Evolutionary conservation across 2,797 vertebrate species (phyloP).

Genomic region (Apogon talboti): DNA sequence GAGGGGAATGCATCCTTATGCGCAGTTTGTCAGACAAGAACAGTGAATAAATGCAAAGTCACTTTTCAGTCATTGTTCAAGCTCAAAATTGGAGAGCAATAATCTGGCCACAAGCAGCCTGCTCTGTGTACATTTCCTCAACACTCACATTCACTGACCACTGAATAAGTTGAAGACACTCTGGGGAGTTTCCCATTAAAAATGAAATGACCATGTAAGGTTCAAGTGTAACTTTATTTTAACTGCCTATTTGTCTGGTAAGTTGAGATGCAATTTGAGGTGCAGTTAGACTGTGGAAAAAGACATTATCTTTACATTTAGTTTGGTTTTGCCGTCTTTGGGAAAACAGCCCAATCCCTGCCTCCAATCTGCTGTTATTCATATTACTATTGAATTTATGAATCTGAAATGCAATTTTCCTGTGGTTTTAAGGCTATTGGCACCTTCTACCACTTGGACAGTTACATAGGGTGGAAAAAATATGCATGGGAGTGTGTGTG

Average conservation of each 20-base stretch:
- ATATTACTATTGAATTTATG: constrained; percentile 78
- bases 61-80: constrained; percentile 52
- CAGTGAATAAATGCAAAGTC: constrained; percentile 43
- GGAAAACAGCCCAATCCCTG: constrained; percentile 53
- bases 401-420: constrained; percentile 78
- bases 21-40: constrained; percentile 41
- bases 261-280: constrained; percentile 73
- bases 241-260: constrained; percentile 71
- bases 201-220: constrained; percentile 66
- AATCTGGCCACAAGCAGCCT: constrained; percentile 51
- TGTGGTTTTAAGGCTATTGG: constrained; percentile 78
- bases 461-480: constrained; percentile 66
- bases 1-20: constrained; percentile 19
- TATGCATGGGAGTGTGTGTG: constrained; percentile 53
- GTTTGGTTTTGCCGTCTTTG: constrained; percentile 56
- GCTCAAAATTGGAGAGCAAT: constrained; percentile 42
- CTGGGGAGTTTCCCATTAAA: constrained; percentile 66
- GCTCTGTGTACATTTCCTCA: constrained; percentile 61
- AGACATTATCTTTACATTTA: constrained; percentile 73
- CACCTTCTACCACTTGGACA: constrained; percentile 73
- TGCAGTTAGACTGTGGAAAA: constrained; percentile 64
- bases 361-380: constrained; percentile 76
- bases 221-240: constrained; percentile 73
- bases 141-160: constrained; percentile 65
- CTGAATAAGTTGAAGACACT: constrained; percentile 66